Conservation (phyloP, 2,888 invertebrate species). For the Opisthograptis luteolata region DNA sequence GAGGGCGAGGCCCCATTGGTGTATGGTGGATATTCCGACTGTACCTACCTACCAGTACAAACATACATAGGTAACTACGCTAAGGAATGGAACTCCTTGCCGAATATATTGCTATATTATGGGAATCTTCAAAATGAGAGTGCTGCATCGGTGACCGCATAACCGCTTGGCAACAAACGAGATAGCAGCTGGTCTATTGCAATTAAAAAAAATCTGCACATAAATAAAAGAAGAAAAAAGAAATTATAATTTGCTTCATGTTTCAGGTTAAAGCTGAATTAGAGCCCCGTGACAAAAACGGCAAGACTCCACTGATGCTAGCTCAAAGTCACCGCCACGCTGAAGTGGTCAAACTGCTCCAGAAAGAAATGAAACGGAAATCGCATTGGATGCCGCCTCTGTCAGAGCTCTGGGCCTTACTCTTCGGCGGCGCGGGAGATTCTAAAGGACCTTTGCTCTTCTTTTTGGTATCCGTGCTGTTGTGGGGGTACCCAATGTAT, state of each 20-base stretch:
- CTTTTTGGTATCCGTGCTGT: constrained; percentile 92
- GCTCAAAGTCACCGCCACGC: constrained; percentile 95
- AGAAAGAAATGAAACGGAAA: constrained; percentile 91
- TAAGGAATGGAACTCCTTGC: too few relatives aligned
- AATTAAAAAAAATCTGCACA: too few relatives aligned
- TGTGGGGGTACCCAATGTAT: constrained; percentile 98
- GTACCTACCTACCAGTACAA: too few relatives aligned
- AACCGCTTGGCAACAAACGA: too few relatives aligned
- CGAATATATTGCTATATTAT: too few relatives aligned
- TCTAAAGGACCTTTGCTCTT: constrained; percentile 94
- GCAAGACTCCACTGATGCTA: constrained; percentile 95
- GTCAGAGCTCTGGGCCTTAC: constrained; percentile 93
- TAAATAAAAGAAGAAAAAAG: too few relatives aligned
- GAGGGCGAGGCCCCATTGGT: too few relatives aligned
- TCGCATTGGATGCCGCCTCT: constrained; percentile 94
- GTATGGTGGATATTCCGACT: too few relatives aligned
- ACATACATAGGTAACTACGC: too few relatives aligned
- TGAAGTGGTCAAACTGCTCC: constrained; percentile 92
- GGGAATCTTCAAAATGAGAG: too few relatives aligned
- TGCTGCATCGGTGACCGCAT: too few relatives aligned
- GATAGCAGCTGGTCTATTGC: too few relatives aligned
- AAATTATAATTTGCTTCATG: background rate
- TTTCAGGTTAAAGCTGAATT: constrained; percentile 92
- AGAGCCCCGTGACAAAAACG: constrained; percentile 95
- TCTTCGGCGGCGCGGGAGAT: constrained; percentile 96